Percentiles rank a stretch among this genome's conserved stretches.
phyloP scores from a whole-genome alignment of 2,797 vertebrate genomes.

The Danio tinwini region DNA sequence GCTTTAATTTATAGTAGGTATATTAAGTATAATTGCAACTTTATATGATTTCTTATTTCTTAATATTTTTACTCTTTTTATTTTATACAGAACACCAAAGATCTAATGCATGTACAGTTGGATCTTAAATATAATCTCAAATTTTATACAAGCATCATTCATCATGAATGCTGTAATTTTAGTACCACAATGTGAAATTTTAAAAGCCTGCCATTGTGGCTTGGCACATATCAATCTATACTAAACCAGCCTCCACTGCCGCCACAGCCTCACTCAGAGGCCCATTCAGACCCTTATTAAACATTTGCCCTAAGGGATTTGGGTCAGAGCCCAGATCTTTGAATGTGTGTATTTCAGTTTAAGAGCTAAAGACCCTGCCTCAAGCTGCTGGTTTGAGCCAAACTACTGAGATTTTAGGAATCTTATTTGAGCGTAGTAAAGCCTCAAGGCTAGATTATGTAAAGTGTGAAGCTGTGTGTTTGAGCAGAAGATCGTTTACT shows the following conservation, averaged over 20 bases:
- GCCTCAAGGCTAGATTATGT: conserved; percentile 2
- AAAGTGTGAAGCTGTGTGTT: conserved; percentile 5
- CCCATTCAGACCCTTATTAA: conserved; percentile 28
- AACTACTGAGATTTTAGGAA: not conserved
- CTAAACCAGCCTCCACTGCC: not conserved
- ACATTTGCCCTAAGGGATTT: conserved; percentile 57
- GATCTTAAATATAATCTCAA: too few species aligned
- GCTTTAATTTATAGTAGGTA: too few species aligned
- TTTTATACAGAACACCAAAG: too few species aligned
- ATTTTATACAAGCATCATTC: too few species aligned
- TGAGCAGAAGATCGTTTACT: not conserved
- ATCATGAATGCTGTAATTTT: not conserved
- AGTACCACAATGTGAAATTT: not conserved
- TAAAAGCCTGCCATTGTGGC: not conserved
- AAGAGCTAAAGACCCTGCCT: conserved; percentile 23
- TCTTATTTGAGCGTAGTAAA: conserved; percentile 28
- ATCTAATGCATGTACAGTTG: too few species aligned
- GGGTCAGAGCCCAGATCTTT: conserved; percentile 34
- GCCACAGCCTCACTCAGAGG: not conserved
- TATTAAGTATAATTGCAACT: too few species aligned
- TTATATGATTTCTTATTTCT: too few species aligned
- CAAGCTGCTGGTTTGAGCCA: not conserved
- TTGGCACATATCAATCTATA: not conserved
- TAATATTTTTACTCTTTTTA: too few species aligned
- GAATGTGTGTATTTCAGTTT: conserved; percentile 25